Evolutionary conservation across 2,113 vertebrate species (phyloP).

Genomic region (Pelecanoides urinatrix): DNA sequence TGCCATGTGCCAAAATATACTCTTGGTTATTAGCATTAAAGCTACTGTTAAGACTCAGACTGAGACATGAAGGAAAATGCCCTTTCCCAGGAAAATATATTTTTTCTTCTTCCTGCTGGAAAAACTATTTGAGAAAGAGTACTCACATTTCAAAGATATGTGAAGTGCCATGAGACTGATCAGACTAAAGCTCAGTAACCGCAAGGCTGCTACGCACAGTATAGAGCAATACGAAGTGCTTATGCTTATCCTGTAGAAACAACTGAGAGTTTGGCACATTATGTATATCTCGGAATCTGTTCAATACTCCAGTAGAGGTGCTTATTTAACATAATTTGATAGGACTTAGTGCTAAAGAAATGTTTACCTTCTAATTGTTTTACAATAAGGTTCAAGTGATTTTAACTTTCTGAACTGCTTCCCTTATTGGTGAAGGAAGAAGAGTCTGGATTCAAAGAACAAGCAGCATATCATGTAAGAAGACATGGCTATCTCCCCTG

Average conservation of each 20-base stretch:
- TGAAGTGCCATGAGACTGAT: background rate
- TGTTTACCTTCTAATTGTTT: background rate
- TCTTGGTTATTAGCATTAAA: background rate
- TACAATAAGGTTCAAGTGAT: background rate
- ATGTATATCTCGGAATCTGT: background rate
- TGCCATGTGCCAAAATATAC: background rate
- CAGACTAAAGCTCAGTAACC: background rate
- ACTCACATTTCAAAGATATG: background rate
- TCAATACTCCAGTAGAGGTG: background rate
- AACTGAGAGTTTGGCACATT: background rate
- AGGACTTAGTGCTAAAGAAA: background rate
- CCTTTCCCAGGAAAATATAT: background rate
- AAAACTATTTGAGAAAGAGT: background rate
- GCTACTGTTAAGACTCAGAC: background rate
- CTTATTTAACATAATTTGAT: background rate
- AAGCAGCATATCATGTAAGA: background rate
- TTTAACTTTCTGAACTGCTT: background rate
- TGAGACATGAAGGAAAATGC: background rate
- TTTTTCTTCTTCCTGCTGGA: background rate
- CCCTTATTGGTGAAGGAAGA: background rate
- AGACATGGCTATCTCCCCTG: background rate
- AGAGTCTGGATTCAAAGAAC: background rate
- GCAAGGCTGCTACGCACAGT: background rate
- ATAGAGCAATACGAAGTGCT: background rate
- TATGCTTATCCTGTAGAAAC: background rate